phyloP scores from a whole-genome alignment of 2,113 vertebrate genomes.

The Pollachius pollachius region DNA sequence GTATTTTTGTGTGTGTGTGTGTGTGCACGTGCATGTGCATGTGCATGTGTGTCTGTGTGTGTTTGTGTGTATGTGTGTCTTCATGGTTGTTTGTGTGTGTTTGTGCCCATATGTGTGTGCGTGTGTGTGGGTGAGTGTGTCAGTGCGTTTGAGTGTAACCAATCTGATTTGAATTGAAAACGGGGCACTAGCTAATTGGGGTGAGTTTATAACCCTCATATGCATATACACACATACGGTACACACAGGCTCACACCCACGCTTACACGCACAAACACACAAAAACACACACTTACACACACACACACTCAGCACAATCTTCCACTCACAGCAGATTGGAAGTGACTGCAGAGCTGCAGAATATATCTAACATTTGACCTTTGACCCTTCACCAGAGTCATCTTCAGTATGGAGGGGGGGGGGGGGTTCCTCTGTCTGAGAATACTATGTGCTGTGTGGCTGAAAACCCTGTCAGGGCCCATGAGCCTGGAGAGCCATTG shows the following conservation, averaged over 20 bases:
- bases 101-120: too few species aligned
- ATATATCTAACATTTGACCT: constrained; percentile 23
- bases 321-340: constrained; percentile 21
- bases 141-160: too few species aligned
- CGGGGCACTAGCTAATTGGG: too few species aligned
- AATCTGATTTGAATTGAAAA: too few species aligned
- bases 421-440: too few species aligned
- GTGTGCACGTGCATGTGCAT: neutral
- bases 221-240: neutral
- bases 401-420: constrained; percentile 1
- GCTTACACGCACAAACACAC: neutral
- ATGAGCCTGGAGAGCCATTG: too few species aligned
- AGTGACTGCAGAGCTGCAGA: constrained; percentile 11
- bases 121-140: too few species aligned
- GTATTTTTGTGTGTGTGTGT: neutral
- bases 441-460: too few species aligned
- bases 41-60: neutral
- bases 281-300: neutral
- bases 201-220: neutral
- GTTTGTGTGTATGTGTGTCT: too few species aligned
- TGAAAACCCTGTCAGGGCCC: too few species aligned
- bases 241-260: neutral
- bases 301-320: constrained; percentile 24
- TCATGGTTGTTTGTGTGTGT: too few species aligned
- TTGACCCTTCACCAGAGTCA: constrained; percentile 19